Evolutionary conservation across 92 coral and sea anemone species (phyloP).

Genomic region (Epizoanthus rinbou): DNA sequence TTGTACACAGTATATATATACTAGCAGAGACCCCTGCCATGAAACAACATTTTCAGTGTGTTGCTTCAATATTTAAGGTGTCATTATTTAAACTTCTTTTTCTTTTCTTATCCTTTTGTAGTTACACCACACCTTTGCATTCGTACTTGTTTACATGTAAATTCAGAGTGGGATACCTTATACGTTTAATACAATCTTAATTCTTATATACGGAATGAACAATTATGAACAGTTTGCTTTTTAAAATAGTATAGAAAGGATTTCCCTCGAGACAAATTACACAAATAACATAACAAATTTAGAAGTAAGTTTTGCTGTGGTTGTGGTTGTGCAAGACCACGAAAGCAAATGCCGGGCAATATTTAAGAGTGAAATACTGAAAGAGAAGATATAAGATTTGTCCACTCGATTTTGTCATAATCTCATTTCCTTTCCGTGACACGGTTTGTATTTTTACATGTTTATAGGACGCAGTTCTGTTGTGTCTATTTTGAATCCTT

Average conservation of each 20-base stretch:
- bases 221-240: not conserved
- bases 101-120: too few relatives aligned
- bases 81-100: too few relatives aligned
- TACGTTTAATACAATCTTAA: too few relatives aligned
- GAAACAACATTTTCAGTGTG: too few relatives aligned
- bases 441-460: not conserved
- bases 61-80: too few relatives aligned
- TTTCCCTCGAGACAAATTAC: slow-evolving; percentile 1
- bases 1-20: too few relatives aligned
- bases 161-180: too few relatives aligned
- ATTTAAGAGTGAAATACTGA: not conserved
- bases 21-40: too few relatives aligned
- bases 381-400: not conserved
- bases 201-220: too few relatives aligned
- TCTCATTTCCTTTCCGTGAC: not conserved
- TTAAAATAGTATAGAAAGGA: not conserved
- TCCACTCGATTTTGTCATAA: not conserved
- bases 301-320: not conserved
- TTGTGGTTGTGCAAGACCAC: not conserved
- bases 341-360: not conserved
- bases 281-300: not conserved
- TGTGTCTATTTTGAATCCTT: slow-evolving; percentile 22
- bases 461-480: not conserved
- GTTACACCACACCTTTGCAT: too few relatives aligned
- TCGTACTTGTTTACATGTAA: too few relatives aligned